phyloP scores from a whole-genome alignment of 2,888 invertebrate species.

The Phoronis australis region DNA sequence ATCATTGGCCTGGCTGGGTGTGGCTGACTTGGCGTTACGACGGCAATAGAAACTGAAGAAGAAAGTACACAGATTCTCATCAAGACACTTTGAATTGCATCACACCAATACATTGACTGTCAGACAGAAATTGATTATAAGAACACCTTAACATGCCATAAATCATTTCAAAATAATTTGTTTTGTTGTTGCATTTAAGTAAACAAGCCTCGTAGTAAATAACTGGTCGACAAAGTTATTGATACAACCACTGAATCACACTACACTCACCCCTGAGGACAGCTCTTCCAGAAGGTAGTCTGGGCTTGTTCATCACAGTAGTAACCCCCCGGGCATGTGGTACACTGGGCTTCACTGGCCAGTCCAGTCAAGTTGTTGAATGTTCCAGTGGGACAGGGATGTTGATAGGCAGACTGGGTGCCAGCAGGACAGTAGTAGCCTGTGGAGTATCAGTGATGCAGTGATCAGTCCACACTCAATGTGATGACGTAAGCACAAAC shows the following conservation, averaged over 20 bases:
- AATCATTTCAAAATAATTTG: too few species aligned
- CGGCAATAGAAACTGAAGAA: constrained; percentile 47
- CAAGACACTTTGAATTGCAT: too few species aligned
- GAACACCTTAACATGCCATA: too few species aligned
- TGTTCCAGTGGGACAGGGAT: constrained; percentile 40
- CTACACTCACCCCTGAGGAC: constrained; percentile 35
- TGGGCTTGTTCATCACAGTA: constrained; percentile 43
- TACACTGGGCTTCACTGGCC: constrained; percentile 30
- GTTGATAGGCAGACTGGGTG: constrained; percentile 34
- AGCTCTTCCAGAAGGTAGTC: constrained; percentile 31
- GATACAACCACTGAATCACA: not conserved
- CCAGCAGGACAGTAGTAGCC: constrained; percentile 46
- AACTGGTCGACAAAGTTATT: too few species aligned
- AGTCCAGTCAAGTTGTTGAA: constrained; percentile 39
- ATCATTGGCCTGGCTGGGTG: constrained; percentile 35
- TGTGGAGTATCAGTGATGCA: too few species aligned
- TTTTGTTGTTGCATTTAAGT: too few species aligned
- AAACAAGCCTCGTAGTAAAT: too few species aligned
- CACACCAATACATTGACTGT: too few species aligned
- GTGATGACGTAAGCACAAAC: too few species aligned
- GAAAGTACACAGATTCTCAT: too few species aligned
- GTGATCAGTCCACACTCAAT: too few species aligned
- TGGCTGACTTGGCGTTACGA: constrained; percentile 35
- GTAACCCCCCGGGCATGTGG: constrained; percentile 44
- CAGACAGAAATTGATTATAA: too few species aligned